Conservation (phyloP, 2,113 vertebrate species). For the Spizaetus ornatus region DNA sequence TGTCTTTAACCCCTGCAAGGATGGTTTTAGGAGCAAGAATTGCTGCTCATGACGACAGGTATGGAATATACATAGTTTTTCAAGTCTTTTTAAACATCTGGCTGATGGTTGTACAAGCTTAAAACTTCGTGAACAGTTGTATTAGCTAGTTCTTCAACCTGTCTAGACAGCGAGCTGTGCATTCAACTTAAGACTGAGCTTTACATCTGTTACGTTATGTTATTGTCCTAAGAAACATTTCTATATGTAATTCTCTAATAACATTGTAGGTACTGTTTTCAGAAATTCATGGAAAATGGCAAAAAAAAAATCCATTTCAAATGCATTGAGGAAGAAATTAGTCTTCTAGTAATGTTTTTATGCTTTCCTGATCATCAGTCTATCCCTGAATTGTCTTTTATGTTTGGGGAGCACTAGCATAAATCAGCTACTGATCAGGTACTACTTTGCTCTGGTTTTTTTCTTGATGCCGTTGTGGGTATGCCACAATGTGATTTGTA, state of each 20-base stretch:
- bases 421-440: neutral
- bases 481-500: neutral
- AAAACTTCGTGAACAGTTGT: neutral
- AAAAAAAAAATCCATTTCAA: neutral
- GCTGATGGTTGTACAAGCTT: neutral
- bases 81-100: neutral
- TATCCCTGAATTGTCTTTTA: neutral
- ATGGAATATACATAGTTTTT: neutral
- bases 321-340: neutral
- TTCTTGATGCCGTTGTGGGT: neutral
- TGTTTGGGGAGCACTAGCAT: neutral
- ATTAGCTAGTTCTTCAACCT: neutral
- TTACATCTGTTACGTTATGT: neutral
- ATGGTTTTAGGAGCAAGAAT: conserved; percentile 94
- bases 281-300: neutral
- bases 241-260: neutral
- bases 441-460: neutral
- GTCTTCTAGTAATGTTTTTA: neutral
- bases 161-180: neutral
- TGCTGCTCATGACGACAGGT: conserved; percentile 97
- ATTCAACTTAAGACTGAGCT: neutral
- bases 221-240: neutral
- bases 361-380: neutral
- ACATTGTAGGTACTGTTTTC: neutral
- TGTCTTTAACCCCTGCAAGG: conserved; percentile 95